These are phyloP conservation scores for Myripristis jacobus DNA, from an alignment of 2,797 vertebrate genomes.

Conservation along the genomic window DNA sequence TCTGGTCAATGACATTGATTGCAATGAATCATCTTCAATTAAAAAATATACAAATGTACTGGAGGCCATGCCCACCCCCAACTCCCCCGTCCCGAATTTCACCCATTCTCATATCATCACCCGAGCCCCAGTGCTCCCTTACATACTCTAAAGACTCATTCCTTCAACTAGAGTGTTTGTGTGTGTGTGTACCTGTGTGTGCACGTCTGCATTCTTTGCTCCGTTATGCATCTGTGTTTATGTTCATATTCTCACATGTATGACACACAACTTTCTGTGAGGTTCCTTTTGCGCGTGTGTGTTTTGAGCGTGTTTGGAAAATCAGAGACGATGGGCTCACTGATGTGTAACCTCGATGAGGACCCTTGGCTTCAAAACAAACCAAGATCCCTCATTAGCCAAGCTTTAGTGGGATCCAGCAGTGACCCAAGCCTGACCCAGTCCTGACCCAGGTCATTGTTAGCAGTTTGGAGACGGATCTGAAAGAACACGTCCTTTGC, in stretches of 20 bases:
- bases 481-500: conserved; percentile 3
- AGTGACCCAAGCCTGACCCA: conserved; percentile 31
- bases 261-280: neutral
- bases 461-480: conserved; percentile 4
- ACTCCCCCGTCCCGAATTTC: too few species aligned
- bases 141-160: neutral
- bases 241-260: too few species aligned
- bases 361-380: conserved; percentile 25
- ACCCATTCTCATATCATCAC: too few species aligned
- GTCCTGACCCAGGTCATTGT: conserved; percentile 30
- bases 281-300: neutral
- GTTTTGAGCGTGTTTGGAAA: conserved; percentile 18
- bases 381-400: conserved; percentile 44
- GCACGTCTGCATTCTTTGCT: neutral
- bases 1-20: too few species aligned
- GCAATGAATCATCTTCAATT: too few species aligned
- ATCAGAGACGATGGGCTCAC: neutral
- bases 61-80: too few species aligned
- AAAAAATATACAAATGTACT: too few species aligned
- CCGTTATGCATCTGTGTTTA: neutral
- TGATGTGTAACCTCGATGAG: conserved; percentile 11
- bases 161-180: neutral
- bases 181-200: neutral
- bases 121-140: too few species aligned
- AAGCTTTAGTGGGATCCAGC: conserved; percentile 4